Conservation (phyloP, 2,888 invertebrate genomes). For the Pyrgus malvae region DNA sequence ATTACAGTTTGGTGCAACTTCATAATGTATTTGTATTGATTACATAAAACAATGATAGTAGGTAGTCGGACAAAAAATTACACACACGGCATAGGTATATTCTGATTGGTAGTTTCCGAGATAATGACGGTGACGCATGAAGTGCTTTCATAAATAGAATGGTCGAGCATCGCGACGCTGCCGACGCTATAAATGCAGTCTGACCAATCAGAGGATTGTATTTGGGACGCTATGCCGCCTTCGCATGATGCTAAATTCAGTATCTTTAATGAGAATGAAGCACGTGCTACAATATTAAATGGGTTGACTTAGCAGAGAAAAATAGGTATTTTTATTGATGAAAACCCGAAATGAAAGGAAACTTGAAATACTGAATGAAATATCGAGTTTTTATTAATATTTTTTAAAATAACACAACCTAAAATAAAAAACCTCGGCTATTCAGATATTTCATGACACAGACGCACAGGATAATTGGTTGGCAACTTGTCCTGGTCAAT, state of each 20-base stretch:
- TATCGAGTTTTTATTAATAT: too few species aligned
- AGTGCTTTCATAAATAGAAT: slow-evolving; percentile 29
- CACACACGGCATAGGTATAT: not conserved
- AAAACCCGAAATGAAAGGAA: too few species aligned
- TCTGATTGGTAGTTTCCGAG: slow-evolving; percentile 24
- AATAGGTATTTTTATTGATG: too few species aligned
- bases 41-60: not conserved
- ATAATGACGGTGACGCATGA: slow-evolving; percentile 45
- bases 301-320: too few species aligned
- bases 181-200: slow-evolving; percentile 17
- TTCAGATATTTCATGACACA: too few species aligned
- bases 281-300: too few species aligned
- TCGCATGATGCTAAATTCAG: not conserved
- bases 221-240: not conserved
- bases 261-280: not conserved
- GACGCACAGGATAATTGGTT: too few species aligned
- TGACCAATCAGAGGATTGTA: slow-evolving; percentile 40
- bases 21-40: not conserved
- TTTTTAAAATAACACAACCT: too few species aligned
- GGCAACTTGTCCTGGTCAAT: too few species aligned
- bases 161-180: slow-evolving; percentile 39
- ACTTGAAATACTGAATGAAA: too few species aligned
- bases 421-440: too few species aligned
- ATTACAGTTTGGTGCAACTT: too few species aligned
- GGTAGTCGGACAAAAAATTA: slow-evolving; percentile 4